Conservation (phyloP, 1,140 invertebrate genomes). For the Cyphomyrmex costatus region DNA sequence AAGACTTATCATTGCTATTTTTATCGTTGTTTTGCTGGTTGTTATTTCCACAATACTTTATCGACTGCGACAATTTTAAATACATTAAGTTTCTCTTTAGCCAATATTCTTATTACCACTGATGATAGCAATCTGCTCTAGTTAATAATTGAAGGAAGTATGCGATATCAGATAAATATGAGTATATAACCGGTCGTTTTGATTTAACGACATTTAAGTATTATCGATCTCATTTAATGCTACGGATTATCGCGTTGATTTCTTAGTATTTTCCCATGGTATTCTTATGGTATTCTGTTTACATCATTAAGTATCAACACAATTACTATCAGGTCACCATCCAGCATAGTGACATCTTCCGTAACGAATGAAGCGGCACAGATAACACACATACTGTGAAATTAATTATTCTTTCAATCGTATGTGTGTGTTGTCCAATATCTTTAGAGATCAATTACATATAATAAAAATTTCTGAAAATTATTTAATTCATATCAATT, state of each 20-base stretch:
- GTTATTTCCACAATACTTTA: not conserved
- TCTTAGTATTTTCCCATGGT: not conserved
- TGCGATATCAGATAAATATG: not conserved
- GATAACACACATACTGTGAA: not conserved
- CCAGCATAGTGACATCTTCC: slow-evolving; percentile 8
- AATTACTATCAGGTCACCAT: slow-evolving; percentile 40
- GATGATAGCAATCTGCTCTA: slow-evolving; percentile 7
- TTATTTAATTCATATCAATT: not conserved
- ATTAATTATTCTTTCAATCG: not conserved
- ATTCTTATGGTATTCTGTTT: slow-evolving; percentile 38
- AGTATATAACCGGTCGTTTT: not conserved
- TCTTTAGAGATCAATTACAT: not conserved
- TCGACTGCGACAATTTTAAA: not conserved
- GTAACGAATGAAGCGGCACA: slow-evolving; percentile 40
- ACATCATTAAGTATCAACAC: slow-evolving; percentile 17
- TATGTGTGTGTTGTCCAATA: not conserved
- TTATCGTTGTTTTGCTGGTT: not conserved
- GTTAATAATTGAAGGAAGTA: slow-evolving; percentile 41
- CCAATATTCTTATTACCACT: not conserved
- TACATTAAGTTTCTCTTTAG: not conserved
- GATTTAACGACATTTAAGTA: slow-evolving; percentile 17
- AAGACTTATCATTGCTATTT: not conserved
- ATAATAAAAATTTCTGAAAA: not conserved
- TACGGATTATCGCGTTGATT: not conserved
- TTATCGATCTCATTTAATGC: slow-evolving; percentile 30